Percentiles rank a stretch among this genome's conserved stretches.
Evolutionary conservation across 2,797 vertebrate species (phyloP).

Genomic region (Enteromius viviparus): DNA sequence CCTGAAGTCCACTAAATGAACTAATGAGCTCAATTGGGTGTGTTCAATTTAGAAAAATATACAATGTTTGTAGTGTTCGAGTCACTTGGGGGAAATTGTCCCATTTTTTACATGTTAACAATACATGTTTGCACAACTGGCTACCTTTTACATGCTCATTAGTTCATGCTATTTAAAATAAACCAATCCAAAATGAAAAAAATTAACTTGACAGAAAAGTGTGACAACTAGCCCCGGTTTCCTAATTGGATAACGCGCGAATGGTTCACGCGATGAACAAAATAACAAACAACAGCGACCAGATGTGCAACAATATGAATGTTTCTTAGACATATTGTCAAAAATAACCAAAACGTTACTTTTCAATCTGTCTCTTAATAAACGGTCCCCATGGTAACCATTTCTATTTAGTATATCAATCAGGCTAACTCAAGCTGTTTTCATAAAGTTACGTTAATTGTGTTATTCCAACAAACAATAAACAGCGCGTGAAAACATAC

Average conservation of each 20-base stretch:
- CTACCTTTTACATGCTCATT: neutral
- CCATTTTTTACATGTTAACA: neutral
- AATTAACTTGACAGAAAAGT: neutral
- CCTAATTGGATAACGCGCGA: no score
- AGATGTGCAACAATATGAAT: neutral
- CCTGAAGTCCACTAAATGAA: neutral
- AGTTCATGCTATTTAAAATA: neutral
- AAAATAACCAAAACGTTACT: neutral
- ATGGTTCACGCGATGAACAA: neutral
- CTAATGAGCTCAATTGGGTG: neutral
- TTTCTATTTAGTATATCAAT: neutral
- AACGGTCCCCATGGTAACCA: neutral
- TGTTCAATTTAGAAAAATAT: neutral
- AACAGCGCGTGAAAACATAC: neutral
- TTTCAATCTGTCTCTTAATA: neutral
- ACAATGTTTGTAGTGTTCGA: neutral
- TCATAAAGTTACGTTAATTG: neutral
- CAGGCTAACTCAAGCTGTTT: neutral
- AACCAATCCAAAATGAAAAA: neutral
- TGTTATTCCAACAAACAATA: neutral
- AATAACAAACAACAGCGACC: neutral
- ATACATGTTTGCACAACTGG: neutral
- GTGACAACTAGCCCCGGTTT: conserved; percentile 1
- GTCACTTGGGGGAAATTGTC: neutral
- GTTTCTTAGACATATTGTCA: neutral